phyloP scores from a whole-genome alignment of 2,888 invertebrate species.

The Alentia gelatinosa region DNA sequence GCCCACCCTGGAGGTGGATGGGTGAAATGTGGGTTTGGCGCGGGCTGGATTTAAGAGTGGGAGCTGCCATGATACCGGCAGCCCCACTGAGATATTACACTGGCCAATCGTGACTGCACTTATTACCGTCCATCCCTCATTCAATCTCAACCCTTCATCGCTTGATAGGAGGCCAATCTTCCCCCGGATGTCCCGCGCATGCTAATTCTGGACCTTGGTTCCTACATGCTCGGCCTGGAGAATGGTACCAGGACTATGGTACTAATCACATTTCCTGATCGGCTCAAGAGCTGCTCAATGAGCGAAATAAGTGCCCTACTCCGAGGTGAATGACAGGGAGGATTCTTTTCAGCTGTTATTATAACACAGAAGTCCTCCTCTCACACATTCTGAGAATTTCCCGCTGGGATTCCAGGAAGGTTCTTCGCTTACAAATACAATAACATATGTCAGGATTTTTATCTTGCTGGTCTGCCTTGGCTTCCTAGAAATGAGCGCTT shows the following conservation, averaged over 20 bases:
- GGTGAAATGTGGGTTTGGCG: too few relatives aligned
- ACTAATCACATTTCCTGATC: neutral
- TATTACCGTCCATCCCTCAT: conserved; percentile 21
- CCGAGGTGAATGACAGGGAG: neutral
- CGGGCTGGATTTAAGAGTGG: too few relatives aligned
- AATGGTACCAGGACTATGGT: neutral
- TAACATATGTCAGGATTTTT: too few relatives aligned
- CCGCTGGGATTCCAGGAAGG: too few relatives aligned
- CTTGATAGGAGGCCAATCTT: conserved; percentile 15
- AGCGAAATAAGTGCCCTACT: neutral
- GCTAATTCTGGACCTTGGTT: neutral
- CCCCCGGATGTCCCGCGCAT: conserved; percentile 7
- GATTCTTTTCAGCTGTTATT: neutral
- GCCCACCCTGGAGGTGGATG: neutral
- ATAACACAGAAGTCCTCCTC: too few relatives aligned
- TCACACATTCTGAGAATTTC: too few relatives aligned
- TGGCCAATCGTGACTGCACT: conserved; percentile 6
- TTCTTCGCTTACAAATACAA: too few relatives aligned
- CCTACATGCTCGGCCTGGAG: neutral
- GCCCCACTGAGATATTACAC: neutral
- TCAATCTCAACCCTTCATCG: conserved; percentile 34
- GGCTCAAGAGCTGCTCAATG: neutral
- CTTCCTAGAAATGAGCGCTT: too few relatives aligned
- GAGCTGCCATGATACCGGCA: neutral
- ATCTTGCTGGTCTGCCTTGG: too few relatives aligned